Base-by-base conservation (phyloP, 2,113 vertebrate genomes). In the Apaloderma vittatum region DNA sequence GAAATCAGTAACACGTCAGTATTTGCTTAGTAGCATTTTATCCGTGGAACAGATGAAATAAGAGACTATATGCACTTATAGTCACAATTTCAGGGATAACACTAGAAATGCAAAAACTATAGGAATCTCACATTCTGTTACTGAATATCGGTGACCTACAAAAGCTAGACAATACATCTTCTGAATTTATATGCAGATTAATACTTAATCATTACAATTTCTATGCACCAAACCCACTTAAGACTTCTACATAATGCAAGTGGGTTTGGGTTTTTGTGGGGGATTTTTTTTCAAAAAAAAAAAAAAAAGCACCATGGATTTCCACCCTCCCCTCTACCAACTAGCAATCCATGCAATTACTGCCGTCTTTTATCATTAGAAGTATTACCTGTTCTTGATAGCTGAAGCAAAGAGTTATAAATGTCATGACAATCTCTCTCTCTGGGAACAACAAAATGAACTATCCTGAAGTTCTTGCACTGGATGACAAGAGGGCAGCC, bases 371-470 rank as follows among this genome's bases (percentile, higher is more conserved):
- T 46, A 65, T 11, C 55, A 15, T 32, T 77, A 14, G 13, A 85
- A 85, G 23, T 19, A 96, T 34, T 97, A 99, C 99, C 99, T 97
- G 99, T 99, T 65, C 98, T 98, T 68, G 99, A 99, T 14, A 99
- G 98, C 77, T 98, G 99, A 66, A 99, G 97, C 93, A 99, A 96
- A 15, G 99, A 99, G 97, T 99, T 99, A 98, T 99, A 99, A 83
- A 99, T 97, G 81, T 99, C 99, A 62, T 99, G 99, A 95, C 99
- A 99, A 93, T 99, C 99, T 80, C 99, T 98, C 91, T 99, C 99
- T 89, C 99, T 98, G 57, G 99, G 99, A 75, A 99, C 98, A 45
- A 99, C 98, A 77, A 99, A 99, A 95, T 99, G 99, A 84, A 99
- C 99, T 83, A 98, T 96, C 45, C 99, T 97, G 97, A 99, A 99